Conservation (phyloP, 2,113 vertebrate species). For the Gallinago jamesoni region DNA sequence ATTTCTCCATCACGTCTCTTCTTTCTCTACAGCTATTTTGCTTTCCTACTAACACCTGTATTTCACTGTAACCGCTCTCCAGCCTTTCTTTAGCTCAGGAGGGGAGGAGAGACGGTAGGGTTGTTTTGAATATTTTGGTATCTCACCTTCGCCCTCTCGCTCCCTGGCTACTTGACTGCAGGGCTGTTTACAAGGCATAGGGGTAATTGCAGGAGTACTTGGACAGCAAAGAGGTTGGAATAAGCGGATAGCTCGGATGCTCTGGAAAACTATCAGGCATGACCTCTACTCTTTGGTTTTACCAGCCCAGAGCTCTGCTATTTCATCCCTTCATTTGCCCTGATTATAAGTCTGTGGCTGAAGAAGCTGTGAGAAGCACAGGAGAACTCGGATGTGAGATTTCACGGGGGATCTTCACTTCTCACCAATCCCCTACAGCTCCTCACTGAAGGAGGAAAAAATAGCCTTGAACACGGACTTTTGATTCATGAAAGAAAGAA, state of each 20-base stretch:
- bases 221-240: not conserved
- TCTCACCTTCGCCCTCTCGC: not conserved
- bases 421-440: not conserved
- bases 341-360: not conserved
- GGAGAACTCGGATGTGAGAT: not conserved
- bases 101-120: not conserved
- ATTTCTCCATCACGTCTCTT: not conserved
- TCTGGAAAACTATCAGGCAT: not conserved
- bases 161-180: not conserved
- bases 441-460: not conserved
- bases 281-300: not conserved
- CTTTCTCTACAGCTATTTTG: not conserved
- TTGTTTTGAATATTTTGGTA: not conserved
- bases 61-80: not conserved
- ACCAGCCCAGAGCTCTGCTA: not conserved
- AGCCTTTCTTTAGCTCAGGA: not conserved
- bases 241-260: not conserved
- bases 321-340: not conserved
- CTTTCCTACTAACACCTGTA: not conserved
- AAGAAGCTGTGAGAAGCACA: not conserved
- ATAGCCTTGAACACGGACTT: not conserved
- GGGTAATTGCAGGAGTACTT: not conserved
- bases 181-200: not conserved
- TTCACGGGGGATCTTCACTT: not conserved
- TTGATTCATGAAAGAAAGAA: not conserved